Base-by-base conservation (phyloP, 2,888 invertebrate species). In the Amorpha juglandis region DNA sequence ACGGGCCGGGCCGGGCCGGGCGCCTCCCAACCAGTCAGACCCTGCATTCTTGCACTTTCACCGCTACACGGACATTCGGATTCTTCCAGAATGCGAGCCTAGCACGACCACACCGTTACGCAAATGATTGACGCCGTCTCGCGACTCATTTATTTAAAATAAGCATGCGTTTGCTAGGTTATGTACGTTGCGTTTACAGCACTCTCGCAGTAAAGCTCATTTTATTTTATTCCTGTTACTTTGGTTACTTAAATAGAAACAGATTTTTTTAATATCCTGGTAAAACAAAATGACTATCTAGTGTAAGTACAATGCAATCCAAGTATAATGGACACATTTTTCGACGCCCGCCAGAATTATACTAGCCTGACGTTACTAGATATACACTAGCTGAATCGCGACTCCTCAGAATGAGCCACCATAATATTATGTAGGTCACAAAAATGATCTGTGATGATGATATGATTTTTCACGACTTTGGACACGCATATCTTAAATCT, bases 1-100 rank as follows among this genome's bases (percentile, higher is more conserved):
- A 21, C 33, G 76, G 74, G 75, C 70, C 70, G 65, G 76, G 74
- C 76, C 33, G 76, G 74, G 75, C 70, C 70, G 65, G 76, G 74
- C 76, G 70, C 70, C 66, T 71, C 70, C 72, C 69, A 62, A 63
- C 66, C 70, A 71, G 68, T 67, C 77, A 71, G 69, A 74, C 71
- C 71, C 78, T 81, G 86, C 84, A 86, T 87, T 88, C 84, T 83
- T 82, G 82, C 85, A 88, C 89, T 91, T 90, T 90, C 89, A 87
- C 90, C 86, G 79, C 77, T 72, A 73, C 62, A 48, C 51, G 16
- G 69, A 72, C 75, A 72, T 73, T 71, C 69, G 68, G 71, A 78
- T 71, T 74, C 75, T 71, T 72, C 72, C 73, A 74, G 75, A 73
- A 68, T 66, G 68, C 73, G 71, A 67, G 68, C 63, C 65, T 64